Evolutionary conservation across 1,140 invertebrate species (phyloP).

Genomic region (Tribolium castaneum): DNA sequence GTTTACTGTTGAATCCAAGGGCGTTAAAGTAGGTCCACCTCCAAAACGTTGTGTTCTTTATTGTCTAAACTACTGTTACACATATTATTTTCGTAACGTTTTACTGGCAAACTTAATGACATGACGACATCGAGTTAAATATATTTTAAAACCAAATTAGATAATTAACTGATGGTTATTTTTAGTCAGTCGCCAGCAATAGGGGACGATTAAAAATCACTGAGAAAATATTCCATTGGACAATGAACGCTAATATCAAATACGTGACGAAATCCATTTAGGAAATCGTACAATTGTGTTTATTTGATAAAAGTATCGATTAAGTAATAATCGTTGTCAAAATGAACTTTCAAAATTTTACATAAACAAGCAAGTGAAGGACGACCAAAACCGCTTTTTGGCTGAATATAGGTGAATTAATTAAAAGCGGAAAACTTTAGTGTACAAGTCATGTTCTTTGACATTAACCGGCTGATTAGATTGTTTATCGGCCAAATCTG

Average conservation of each 20-base stretch:
- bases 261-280: constrained; percentile 16
- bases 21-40: constrained; percentile 1
- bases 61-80: constrained; percentile 6
- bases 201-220: not conserved
- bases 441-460: not conserved
- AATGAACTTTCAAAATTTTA: not conserved
- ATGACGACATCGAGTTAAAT: constrained; percentile 15
- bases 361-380: not conserved
- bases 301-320: not conserved
- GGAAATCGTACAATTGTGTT: not conserved
- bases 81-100: constrained; percentile 8
- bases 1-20: not conserved
- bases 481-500: constrained; percentile 9
- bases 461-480: not conserved
- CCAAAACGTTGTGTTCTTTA: not conserved
- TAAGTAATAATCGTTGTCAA: not conserved
- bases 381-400: not conserved
- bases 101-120: not conserved
- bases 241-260: not conserved
- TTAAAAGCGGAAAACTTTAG: not conserved
- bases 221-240: not conserved
- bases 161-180: constrained; percentile 13
- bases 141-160: constrained; percentile 15
- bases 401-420: not conserved
- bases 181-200: not conserved